phyloP scores from a whole-genome alignment of 2,888 invertebrate genomes.

The Scaeva pyrastri region DNA sequence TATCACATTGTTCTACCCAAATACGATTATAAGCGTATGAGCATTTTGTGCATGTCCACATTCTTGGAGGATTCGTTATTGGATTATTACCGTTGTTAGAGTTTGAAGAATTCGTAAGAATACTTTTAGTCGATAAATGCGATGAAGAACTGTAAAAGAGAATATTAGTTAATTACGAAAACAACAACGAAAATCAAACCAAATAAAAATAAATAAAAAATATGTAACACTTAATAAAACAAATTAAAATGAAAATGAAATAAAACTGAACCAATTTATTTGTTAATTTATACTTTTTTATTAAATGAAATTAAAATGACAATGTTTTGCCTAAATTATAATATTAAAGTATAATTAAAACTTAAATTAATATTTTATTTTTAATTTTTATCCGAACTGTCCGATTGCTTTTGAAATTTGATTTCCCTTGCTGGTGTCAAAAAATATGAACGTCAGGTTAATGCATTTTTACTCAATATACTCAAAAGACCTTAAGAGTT shows the following conservation, averaged over 20 bases:
- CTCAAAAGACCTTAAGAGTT: too few relatives aligned
- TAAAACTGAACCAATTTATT: conserved; percentile 34
- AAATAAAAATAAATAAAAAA: not conserved
- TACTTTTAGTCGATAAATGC: conserved; percentile 72
- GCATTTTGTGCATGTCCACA: conserved; percentile 95
- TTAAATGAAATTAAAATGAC: conserved; percentile 48
- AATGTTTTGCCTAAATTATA: conserved; percentile 46
- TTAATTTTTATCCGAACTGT: conserved; percentile 10
- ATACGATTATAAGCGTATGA: conserved; percentile 94
- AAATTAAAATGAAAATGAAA: conserved; percentile 25
- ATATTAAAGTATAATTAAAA: not conserved
- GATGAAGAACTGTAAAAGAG: conserved; percentile 57
- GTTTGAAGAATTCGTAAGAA: conserved; percentile 73
- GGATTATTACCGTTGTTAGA: conserved; percentile 81
- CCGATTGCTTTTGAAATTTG: too few relatives aligned
- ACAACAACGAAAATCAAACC: not conserved
- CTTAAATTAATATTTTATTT: not conserved
- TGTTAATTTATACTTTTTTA: conserved; percentile 52
- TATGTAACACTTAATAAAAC: not conserved
- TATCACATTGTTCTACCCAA: conserved; percentile 92
- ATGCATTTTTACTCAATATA: too few relatives aligned
- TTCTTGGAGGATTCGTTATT: conserved; percentile 84
- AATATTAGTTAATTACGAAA: conserved; percentile 37
- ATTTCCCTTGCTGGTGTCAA: too few relatives aligned
- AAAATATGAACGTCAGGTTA: too few relatives aligned